Evolutionary conservation across 2,888 invertebrate genomes (phyloP), one percentile per base, ranked within the genome.

Genomic region (Oxytorus armatus): DNA sequence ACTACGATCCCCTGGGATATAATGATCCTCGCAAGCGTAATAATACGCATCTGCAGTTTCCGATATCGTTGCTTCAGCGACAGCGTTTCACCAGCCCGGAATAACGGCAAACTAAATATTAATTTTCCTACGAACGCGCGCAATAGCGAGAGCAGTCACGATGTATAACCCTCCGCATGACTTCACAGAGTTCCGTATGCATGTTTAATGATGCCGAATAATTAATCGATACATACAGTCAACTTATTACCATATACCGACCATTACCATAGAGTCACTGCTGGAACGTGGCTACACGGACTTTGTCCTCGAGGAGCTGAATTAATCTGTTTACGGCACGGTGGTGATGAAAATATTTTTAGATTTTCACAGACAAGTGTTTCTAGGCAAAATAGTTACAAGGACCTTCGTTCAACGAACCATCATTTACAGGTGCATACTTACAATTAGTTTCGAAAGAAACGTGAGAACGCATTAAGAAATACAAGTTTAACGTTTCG

Each of bases 201-300:
- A 83, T 82, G 72, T 81, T 81, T 83, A 79, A 83, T 77, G 74
- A 78, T 51, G 69, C 80, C 55, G 80, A 80, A 80, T 80, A 80
- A 80, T 80, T 80, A 82, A 82, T 82, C 82, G 79, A 78, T 77
- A 77, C 69, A 65, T 74, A 78, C 65, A 76, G 59, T 77, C 65
- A 69, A 72, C 74, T 59, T 69, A 81, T 81, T 81, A 81, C 72
- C 77, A 79, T 79, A 74, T 63, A 23, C 59, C 78, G 53, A 42
- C 61, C 75, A 75, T 79, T 66, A 81, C 57, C 72, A 61, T 79
- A 61, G 76, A 53, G 23, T 21, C 55, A 55, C 11, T 47, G 36
- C 10, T 21, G 68, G 39, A 21, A 21, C 7, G 65, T 69, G n/a
- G 25, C 33, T 23, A 55, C 61, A 44, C 53, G 63, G 55, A 53